These are phyloP conservation scores for Petrophora chlorosata DNA, from an alignment of 2,888 invertebrate genomes.

Conservation along the genomic window DNA sequence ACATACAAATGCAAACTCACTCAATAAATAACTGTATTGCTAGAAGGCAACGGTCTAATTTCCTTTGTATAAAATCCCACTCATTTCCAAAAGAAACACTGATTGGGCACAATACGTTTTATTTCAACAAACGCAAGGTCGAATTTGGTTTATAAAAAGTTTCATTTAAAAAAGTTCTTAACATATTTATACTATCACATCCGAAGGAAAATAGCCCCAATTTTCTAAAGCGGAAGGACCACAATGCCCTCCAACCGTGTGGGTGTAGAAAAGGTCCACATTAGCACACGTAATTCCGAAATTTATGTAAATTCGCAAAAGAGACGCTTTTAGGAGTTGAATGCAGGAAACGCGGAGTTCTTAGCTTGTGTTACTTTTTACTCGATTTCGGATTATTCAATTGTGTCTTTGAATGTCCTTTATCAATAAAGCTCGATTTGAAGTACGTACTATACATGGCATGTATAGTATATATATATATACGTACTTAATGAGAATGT, in stretches of 20 bases:
- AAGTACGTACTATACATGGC: too few relatives aligned
- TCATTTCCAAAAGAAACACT: background rate
- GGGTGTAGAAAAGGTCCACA: conserved; percentile 9
- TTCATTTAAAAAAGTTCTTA: background rate
- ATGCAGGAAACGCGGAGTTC: conserved; percentile 17
- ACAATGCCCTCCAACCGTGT: background rate
- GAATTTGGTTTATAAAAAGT: conserved; percentile 2
- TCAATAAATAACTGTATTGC: conserved; percentile 19
- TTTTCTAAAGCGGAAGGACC: background rate
- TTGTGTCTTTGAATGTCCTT: background rate
- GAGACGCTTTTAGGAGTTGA: conserved; percentile 9
- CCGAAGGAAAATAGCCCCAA: background rate
- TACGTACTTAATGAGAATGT: too few relatives aligned
- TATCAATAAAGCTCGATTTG: background rate
- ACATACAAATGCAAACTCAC: conserved; percentile 4
- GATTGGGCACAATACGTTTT: background rate
- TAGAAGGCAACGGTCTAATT: conserved; percentile 7
- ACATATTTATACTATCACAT: background rate
- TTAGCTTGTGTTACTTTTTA: conserved; percentile 11
- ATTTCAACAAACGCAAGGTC: conserved; percentile 1
- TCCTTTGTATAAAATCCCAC: background rate
- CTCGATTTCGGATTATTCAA: conserved; percentile 18
- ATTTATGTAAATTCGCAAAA: conserved; percentile 22
- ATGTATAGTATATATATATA: too few relatives aligned
- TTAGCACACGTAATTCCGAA: conserved; percentile 19